Conservation (phyloP, 2,113 vertebrate species). For the Malaclemys terrapin region DNA sequence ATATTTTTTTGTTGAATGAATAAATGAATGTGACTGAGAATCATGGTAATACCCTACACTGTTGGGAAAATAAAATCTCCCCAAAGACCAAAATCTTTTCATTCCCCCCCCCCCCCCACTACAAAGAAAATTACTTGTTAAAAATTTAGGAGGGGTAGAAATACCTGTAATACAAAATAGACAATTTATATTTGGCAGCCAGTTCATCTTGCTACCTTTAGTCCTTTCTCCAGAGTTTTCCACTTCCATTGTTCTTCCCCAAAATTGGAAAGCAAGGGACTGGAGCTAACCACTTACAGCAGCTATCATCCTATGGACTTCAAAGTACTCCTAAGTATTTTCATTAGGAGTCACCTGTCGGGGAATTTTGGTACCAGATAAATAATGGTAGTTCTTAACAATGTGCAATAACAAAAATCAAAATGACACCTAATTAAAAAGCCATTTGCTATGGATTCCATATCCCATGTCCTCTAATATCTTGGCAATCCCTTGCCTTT, state of each 20-base stretch:
- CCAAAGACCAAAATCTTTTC: constrained; percentile 45
- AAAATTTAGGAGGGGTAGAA: neutral
- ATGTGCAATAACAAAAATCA: neutral
- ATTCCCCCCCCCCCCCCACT: neutral
- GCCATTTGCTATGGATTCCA: neutral
- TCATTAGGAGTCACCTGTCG: constrained; percentile 29
- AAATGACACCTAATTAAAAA: neutral
- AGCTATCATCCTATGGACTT: constrained; percentile 23
- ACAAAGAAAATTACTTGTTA: neutral
- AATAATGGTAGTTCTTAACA: neutral
- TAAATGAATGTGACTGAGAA: constrained; percentile 43
- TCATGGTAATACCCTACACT: constrained; percentile 50
- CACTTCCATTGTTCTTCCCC: constrained; percentile 39
- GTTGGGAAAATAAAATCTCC: constrained; percentile 58
- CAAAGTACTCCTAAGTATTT: constrained; percentile 2
- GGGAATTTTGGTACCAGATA: constrained; percentile 16
- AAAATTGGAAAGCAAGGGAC: constrained; percentile 52
- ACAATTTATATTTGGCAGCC: constrained; percentile 61
- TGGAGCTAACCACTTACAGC: constrained; percentile 29
- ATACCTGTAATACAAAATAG: constrained; percentile 60
- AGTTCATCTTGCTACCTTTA: constrained; percentile 47
- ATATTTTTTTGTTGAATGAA: constrained; percentile 50
- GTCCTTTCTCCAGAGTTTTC: constrained; percentile 45
- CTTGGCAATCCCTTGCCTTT: neutral
- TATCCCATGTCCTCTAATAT: neutral